A percentile compares a stretch with the other conserved stretches of the same genome.
phyloP scores from a whole-genome alignment of 2,888 invertebrate species.

The Amphiduros pacificus region DNA sequence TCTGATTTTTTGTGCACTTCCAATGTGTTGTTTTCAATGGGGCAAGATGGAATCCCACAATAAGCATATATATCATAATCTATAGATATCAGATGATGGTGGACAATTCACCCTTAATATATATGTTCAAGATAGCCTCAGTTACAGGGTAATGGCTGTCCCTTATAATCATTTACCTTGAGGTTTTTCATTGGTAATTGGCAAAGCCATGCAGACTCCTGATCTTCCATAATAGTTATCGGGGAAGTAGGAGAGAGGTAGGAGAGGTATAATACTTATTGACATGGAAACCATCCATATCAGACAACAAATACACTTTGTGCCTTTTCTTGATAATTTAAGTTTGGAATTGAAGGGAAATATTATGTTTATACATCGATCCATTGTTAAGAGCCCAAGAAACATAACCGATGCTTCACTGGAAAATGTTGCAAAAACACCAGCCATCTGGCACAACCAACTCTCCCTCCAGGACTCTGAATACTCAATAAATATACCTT shows the following conservation, averaged over 20 bases:
- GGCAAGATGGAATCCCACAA: too few species aligned
- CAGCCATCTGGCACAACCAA: background rate
- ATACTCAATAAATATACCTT: background rate
- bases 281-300: background rate
- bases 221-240: slow-evolving; percentile 1
- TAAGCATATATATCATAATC: too few species aligned
- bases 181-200: background rate
- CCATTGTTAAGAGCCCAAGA: background rate
- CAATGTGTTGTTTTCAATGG: too few species aligned
- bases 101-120: too few species aligned
- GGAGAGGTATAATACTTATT: background rate
- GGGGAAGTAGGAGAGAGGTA: background rate
- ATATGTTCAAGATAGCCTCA: too few species aligned
- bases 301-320: too few species aligned
- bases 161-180: background rate
- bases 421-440: background rate
- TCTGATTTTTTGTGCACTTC: too few species aligned
- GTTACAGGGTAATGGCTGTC: too few species aligned
- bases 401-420: background rate
- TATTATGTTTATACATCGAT: background rate
- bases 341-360: background rate
- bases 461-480: background rate
- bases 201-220: background rate
- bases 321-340: too few species aligned
- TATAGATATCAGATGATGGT: too few species aligned